phyloP scores from a whole-genome alignment of 2,797 vertebrate genomes.

The Argyrosomus regius region DNA sequence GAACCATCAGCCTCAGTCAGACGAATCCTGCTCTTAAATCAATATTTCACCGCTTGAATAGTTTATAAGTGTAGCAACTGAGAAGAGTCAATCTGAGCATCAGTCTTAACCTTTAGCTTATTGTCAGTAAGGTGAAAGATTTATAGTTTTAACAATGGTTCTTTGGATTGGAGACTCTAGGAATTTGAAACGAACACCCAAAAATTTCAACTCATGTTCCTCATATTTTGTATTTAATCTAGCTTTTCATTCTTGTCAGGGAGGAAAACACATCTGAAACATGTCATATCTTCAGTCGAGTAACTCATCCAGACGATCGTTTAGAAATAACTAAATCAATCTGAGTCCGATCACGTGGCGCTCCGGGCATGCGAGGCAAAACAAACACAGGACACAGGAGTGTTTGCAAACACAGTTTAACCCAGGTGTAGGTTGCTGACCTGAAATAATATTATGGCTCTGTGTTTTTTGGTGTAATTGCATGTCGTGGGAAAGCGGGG shows the following conservation, averaged over 20 bases:
- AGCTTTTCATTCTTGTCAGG: not conserved
- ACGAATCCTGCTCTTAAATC: constrained; percentile 33
- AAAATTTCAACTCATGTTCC: too few relatives aligned
- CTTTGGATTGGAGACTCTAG: rapidly evolving
- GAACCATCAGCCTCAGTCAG: constrained; percentile 11
- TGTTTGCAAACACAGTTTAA: constrained; percentile 6
- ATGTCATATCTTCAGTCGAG: not conserved
- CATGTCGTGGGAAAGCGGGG: constrained; percentile 34
- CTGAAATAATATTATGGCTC: not conserved
- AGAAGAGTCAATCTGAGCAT: not conserved
- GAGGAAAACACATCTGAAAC: not conserved
- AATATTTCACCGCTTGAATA: constrained; percentile 10
- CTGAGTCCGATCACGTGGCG: not conserved
- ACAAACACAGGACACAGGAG: constrained; percentile 8
- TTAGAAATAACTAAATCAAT: not conserved
- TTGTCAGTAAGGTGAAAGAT: too few relatives aligned
- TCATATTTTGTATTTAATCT: not conserved
- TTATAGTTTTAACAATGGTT: not conserved
- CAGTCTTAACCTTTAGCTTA: not conserved
- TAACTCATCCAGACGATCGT: not conserved
- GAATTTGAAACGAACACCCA: not conserved
- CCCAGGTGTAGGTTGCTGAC: constrained; percentile 3
- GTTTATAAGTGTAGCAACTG: not conserved
- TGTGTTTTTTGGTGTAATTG: not conserved
- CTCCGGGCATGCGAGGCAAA: not conserved